Base-by-base conservation (phyloP, 2,888 invertebrate species). In the Eilema griseolum region DNA sequence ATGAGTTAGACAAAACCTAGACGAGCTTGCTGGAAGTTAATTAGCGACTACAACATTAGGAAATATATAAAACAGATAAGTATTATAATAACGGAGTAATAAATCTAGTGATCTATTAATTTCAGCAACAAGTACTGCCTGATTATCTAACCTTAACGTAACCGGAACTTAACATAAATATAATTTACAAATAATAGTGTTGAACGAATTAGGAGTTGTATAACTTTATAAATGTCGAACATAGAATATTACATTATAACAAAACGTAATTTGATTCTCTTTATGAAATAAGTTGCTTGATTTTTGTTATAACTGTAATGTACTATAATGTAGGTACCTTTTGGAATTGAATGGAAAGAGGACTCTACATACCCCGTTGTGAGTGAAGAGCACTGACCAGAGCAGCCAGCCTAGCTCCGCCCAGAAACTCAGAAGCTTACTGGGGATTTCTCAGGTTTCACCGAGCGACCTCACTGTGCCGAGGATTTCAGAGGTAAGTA, bases 111-210 rank as follows among this genome's bases (percentile, higher is more conserved):
- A 52, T 52, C n/a, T 52, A 52, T 52, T n/a, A n/a, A 20, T 52
- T n/a, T 52, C 52, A 52, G 52, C n/a, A 52, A 52, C 46, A 46
- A 46, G 41, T 20, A 46, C 52, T n/a, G 52, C 10, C 52, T 10
- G 52, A 52, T 52, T 52, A 52, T 52, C 20, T 52, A 52, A 52
- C 52, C 52, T 52, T 52, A 52, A 52, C n/a, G 52, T 52, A 61
- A 61, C 28, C 24, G 28, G 37, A 24, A 63, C 41, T 31, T 37
- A 8, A 16, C 41, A 63, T 24, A 26, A 28, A 52, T 52, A 56
- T 66, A 28, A 67, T 52, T 52, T 52, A n/a, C 8, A 52, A 52
- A 52, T 52, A 52, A 52, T 52, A 52, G n/a, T 52, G 52, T 52
- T 52, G n/a, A 52, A 52, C 52, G 20, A 52, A 52, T 8, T 52